Conservation (phyloP, 2,797 vertebrate species). For the Sebastes elongatus region DNA sequence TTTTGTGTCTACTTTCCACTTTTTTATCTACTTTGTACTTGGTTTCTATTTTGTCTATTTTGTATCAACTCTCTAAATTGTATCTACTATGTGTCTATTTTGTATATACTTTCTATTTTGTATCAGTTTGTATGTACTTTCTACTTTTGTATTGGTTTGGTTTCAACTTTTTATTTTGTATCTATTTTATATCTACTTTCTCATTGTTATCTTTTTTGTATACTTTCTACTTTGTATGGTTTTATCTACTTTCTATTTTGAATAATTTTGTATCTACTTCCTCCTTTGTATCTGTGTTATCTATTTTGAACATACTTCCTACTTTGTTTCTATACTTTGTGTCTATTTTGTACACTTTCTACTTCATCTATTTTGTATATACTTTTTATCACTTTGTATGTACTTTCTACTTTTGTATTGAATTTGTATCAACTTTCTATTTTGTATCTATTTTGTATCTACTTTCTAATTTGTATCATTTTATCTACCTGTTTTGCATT, state of each 20-base stretch:
- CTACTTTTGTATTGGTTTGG: neutral
- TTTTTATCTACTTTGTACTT: too few relatives aligned
- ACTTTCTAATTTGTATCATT: neutral
- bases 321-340: too few relatives aligned
- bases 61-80: too few relatives aligned
- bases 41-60: too few relatives aligned
- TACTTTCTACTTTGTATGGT: too few relatives aligned
- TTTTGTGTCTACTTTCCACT: too few relatives aligned
- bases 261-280: too few relatives aligned
- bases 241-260: too few relatives aligned
- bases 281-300: too few relatives aligned
- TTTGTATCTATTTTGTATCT: neutral
- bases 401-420: neutral
- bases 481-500: neutral
- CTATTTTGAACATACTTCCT: too few relatives aligned
- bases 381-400: neutral
- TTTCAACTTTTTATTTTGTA: neutral
- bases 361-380: neutral
- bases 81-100: neutral
- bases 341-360: neutral
- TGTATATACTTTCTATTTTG: neutral
- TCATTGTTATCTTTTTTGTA: neutral
- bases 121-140: neutral
- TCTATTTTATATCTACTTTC: too few relatives aligned
- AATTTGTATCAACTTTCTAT: neutral